Evolutionary conservation across 2,113 vertebrate genomes (phyloP).

Genomic region (Strix uralensis): DNA sequence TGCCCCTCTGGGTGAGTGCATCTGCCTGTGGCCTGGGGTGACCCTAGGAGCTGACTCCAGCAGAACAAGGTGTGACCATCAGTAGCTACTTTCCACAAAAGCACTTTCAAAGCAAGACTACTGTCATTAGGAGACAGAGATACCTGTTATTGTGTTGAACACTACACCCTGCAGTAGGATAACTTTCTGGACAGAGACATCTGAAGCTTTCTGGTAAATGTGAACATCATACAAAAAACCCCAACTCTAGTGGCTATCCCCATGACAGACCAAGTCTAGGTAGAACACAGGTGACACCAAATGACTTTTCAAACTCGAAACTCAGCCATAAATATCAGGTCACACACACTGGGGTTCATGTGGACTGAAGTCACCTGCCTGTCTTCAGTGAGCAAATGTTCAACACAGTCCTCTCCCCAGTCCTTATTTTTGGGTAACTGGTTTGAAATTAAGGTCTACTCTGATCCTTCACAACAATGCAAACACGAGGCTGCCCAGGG

Average conservation of each 20-base stretch:
- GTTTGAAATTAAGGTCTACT: neutral
- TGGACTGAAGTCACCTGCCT: neutral
- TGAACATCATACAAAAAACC: neutral
- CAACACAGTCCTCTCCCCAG: neutral
- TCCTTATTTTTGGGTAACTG: neutral
- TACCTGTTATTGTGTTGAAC: neutral
- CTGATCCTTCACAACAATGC: neutral
- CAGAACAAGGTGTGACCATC: neutral
- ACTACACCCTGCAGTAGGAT: neutral
- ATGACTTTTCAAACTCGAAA: neutral
- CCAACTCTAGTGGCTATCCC: neutral
- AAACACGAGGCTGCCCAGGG: neutral
- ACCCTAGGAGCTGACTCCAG: neutral
- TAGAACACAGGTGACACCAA: neutral
- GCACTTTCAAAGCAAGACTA: neutral
- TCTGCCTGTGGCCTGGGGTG: neutral
- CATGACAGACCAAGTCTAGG: neutral
- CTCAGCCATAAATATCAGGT: neutral
- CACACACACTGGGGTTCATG: fast-evolving
- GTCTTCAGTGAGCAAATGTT: neutral
- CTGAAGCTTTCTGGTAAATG: neutral
- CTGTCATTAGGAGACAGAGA: neutral
- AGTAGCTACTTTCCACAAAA: fast-evolving
- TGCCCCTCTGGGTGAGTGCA: neutral
- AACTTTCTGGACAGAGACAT: neutral